Base-by-base conservation (phyloP, 2,797 vertebrate genomes). In the Uromys caudimaculatus region DNA sequence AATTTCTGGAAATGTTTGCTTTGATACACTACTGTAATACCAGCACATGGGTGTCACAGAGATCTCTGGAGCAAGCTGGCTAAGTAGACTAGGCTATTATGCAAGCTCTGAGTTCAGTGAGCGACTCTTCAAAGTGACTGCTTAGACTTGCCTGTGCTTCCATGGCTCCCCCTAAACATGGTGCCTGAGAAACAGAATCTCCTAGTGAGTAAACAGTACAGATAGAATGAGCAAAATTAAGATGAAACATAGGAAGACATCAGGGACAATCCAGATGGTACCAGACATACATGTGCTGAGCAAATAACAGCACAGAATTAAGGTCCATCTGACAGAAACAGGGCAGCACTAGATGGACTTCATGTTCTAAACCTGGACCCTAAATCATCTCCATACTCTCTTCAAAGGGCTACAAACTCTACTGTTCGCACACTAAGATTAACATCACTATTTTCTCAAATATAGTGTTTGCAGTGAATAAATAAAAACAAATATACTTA, bases 101-200 rank as follows among this genome's bases (percentile, higher is more conserved):
- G 5, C 29, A 67, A 67, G 3, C 6, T 67, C 29, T 44, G 29
- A 19, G 11, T 13, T 85, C 29, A 50, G 10, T 16, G 19, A 69
- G 21, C n/a, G 11, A 24, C 19, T 44, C 60, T n/a, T 19, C 19
- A 44, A 54, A 54, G 10, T 0, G 6, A 29, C 32, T 58, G 21
- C 0, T 0, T 17, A 54, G 29, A 32, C 32, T 4, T 16, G 4
- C 1, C 1, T 11, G 60, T 41, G 29, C 23, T 27, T 8, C 0
- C 16, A 0, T 21, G 16, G 32, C 12, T 58, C 9, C 19, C 4
- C 56, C 12, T 2, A 60, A 69, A 60, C n/a, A 60, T 0, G 4
- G 38, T 52, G 11, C 21, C 35, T 69, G 24, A 60, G 60, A 91
- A 54, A 4, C 32, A 82, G 81, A 93, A 85, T 76, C 1, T 19